Evolutionary conservation across 2,797 vertebrate genomes (phyloP).

Genomic region (Sebastolobus alascanus): DNA sequence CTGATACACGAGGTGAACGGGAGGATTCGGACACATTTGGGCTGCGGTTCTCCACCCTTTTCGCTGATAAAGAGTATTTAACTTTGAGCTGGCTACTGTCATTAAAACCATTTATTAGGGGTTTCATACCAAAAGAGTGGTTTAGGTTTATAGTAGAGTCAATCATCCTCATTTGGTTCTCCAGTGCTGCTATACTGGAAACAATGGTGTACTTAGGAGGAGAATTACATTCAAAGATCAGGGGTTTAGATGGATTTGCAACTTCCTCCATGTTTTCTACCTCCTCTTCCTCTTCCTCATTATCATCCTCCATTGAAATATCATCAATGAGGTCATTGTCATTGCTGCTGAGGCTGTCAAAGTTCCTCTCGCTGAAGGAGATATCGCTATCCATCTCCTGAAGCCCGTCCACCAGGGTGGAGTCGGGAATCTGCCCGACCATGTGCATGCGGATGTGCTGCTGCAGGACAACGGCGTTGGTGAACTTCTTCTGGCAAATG

Average conservation of each 20-base stretch:
- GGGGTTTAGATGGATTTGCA: constrained; percentile 77
- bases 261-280: constrained; percentile 82
- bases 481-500: constrained; percentile 99
- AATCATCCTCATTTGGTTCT: constrained; percentile 94
- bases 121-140: constrained; percentile 84
- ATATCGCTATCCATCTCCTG: constrained; percentile 88
- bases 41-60: constrained; percentile 87
- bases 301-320: constrained; percentile 91
- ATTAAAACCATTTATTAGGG: constrained; percentile 87
- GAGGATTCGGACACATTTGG: constrained; percentile 89
- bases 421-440: constrained; percentile 94
- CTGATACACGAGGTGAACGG: constrained; percentile 84
- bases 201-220: constrained; percentile 85
- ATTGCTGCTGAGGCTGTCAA: constrained; percentile 89
- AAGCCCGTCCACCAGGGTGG: constrained; percentile 82
- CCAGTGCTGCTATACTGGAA: constrained; percentile 90
- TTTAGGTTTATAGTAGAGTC: constrained; percentile 89
- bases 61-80: constrained; percentile 84
- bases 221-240: constrained; percentile 84
- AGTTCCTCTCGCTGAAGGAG: constrained; percentile 85
- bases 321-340: constrained; percentile 91
- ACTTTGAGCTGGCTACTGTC: constrained; percentile 87
- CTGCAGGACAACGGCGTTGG: constrained; percentile 95
- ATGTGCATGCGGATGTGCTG: constrained; percentile 99
- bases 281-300: constrained; percentile 75